Conservation (phyloP, 1,140 invertebrate genomes). For the Drosophila varians region DNA sequence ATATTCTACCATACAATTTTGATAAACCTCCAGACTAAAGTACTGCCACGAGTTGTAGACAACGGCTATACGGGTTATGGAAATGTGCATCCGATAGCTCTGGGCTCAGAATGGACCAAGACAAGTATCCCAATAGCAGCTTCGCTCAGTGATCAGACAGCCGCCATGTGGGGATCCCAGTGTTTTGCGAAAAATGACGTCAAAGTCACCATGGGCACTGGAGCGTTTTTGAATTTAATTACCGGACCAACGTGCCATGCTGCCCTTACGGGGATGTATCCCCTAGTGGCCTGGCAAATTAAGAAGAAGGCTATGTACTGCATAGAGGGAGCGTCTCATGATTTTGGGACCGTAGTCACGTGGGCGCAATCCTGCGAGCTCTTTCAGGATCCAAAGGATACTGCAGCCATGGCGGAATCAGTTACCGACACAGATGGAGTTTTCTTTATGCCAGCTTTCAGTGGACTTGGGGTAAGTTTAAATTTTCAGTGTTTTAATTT, state of each 20-base stretch:
- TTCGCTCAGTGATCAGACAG: slow-evolving; percentile 91
- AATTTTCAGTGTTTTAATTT: neutral
- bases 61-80: slow-evolving; percentile 91
- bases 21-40: slow-evolving; percentile 84
- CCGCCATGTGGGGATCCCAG: slow-evolving; percentile 95
- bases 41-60: slow-evolving; percentile 92
- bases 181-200: slow-evolving; percentile 92
- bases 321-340: slow-evolving; percentile 93
- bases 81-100: slow-evolving; percentile 86
- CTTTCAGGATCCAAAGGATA: slow-evolving; percentile 88
- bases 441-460: slow-evolving; percentile 96
- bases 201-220: slow-evolving; percentile 96
- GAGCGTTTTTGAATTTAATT: slow-evolving; percentile 96
- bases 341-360: slow-evolving; percentile 93
- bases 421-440: slow-evolving; percentile 91
- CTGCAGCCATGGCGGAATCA: slow-evolving; percentile 88
- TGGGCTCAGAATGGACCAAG: slow-evolving; percentile 86
- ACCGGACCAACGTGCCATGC: slow-evolving; percentile 91
- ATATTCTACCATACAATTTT: neutral
- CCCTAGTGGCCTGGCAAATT: slow-evolving; percentile 95
- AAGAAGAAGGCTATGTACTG: slow-evolving; percentile 86
- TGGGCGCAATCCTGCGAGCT: slow-evolving; percentile 93
- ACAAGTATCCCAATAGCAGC: slow-evolving; percentile 88
- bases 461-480: slow-evolving; percentile 91
- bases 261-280: slow-evolving; percentile 92